These are phyloP conservation scores for Setipinna tenuifilis DNA, from an alignment of 2,797 vertebrate species.

Conservation along the genomic window DNA sequence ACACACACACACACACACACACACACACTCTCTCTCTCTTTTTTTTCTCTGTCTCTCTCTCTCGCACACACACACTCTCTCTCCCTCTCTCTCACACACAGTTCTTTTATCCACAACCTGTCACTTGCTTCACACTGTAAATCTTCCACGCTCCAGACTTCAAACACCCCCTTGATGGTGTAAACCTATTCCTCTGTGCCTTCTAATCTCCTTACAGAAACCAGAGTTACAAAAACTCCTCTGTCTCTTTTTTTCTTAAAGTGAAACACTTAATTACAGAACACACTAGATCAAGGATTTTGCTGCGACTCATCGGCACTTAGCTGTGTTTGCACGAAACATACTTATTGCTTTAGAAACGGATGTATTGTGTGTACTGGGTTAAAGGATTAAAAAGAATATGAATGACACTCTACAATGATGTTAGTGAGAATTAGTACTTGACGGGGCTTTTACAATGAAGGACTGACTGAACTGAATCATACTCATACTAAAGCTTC, in stretches of 20 bases:
- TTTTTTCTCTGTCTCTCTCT: too few relatives aligned
- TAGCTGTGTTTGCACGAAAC: too few relatives aligned
- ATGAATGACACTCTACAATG: neutral
- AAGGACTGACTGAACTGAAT: neutral
- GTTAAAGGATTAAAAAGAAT: constrained; percentile 11
- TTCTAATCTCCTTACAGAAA: neutral
- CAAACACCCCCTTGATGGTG: neutral
- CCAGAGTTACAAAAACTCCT: neutral
- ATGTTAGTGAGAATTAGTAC: neutral
- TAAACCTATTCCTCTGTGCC: neutral
- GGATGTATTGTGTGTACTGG: neutral
- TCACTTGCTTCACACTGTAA: neutral
- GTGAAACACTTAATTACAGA: neutral
- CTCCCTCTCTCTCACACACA: too few relatives aligned
- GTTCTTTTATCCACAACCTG: neutral
- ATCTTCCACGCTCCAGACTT: neutral
- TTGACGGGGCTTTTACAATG: neutral
- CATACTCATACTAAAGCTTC: neutral
- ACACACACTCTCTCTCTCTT: too few relatives aligned
- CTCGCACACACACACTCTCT: too few relatives aligned
- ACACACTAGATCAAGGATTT: neutral
- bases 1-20: neutral
- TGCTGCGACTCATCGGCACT: too few relatives aligned
- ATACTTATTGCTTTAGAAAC: neutral
- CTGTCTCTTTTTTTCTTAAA: neutral